phyloP scores from a whole-genome alignment of 1,140 invertebrate genomes.

The Galendromus occidentalis region DNA sequence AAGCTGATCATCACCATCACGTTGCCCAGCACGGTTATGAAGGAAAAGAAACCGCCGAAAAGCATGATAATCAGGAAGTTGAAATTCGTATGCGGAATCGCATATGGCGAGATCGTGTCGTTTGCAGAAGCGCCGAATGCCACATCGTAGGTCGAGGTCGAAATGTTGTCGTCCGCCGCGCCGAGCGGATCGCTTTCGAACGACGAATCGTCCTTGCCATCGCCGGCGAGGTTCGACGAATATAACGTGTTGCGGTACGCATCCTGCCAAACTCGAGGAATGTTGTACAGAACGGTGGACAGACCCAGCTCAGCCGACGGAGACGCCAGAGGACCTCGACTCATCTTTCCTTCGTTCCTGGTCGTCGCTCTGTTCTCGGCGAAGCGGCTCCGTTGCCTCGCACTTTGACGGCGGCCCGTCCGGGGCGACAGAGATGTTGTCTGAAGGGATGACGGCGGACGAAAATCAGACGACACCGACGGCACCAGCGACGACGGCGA shows the following conservation, averaged over 20 bases:
- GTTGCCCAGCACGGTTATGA: conserved; percentile 31
- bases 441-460: too few relatives aligned
- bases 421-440: too few relatives aligned
- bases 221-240: background rate
- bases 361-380: too few relatives aligned
- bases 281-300: background rate
- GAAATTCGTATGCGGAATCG: background rate
- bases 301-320: background rate
- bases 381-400: too few relatives aligned
- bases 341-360: too few relatives aligned
- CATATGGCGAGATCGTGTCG: background rate
- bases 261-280: background rate
- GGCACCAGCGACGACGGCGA: too few relatives aligned
- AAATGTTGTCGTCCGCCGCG: background rate
- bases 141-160: background rate
- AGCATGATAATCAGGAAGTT: background rate
- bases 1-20: conserved; percentile 36
- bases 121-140: background rate
- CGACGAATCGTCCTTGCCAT: background rate
- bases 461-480: too few relatives aligned
- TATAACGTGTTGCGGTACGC: background rate
- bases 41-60: background rate
- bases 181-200: background rate
- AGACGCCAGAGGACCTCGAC: too few relatives aligned
- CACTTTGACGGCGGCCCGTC: too few relatives aligned